These are phyloP conservation scores for Fundulus diaphanus DNA, from an alignment of 2,797 vertebrate genomes.

Conservation along the genomic window DNA sequence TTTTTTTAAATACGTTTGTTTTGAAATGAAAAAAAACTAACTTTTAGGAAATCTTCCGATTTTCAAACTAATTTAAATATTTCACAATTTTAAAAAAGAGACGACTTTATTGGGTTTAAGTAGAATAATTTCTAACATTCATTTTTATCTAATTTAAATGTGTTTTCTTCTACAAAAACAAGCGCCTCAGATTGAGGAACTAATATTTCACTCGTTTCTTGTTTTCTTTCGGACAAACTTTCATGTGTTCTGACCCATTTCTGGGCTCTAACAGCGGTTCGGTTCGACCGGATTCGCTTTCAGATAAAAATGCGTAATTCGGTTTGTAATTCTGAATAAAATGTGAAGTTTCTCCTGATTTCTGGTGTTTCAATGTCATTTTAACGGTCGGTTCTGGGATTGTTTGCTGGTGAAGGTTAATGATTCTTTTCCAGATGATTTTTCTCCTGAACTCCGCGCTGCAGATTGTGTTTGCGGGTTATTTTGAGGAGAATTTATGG, in stretches of 20 bases:
- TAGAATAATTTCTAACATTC: not conserved
- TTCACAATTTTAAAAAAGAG: too few species aligned
- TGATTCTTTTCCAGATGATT: slow-evolving; percentile 16
- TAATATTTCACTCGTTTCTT: slow-evolving; percentile 16
- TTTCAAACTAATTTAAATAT: not conserved
- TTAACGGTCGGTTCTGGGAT: not conserved
- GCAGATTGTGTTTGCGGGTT: slow-evolving; percentile 66
- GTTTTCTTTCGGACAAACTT: slow-evolving; percentile 18
- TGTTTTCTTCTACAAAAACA: not conserved
- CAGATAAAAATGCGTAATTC: not conserved
- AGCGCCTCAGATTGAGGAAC: slow-evolving; percentile 40
- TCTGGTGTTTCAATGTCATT: not conserved
- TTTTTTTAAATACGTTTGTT: not conserved
- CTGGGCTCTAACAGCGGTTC: not conserved
- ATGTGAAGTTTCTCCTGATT: not conserved
- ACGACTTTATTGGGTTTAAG: not conserved
- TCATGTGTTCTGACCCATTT: not conserved
- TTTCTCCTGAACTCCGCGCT: slow-evolving; percentile 21
- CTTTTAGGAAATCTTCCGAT: not conserved
- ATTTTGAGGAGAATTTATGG: slow-evolving; percentile 83
- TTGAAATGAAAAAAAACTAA: not conserved
- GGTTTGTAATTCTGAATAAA: not conserved
- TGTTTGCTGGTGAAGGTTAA: not conserved
- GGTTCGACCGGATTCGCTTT: not conserved
- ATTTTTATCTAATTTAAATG: not conserved